Evolutionary conservation across 2,888 invertebrate species (phyloP), one percentile per base, ranked within the genome.

Genomic region (Eulithis prunata): DNA sequence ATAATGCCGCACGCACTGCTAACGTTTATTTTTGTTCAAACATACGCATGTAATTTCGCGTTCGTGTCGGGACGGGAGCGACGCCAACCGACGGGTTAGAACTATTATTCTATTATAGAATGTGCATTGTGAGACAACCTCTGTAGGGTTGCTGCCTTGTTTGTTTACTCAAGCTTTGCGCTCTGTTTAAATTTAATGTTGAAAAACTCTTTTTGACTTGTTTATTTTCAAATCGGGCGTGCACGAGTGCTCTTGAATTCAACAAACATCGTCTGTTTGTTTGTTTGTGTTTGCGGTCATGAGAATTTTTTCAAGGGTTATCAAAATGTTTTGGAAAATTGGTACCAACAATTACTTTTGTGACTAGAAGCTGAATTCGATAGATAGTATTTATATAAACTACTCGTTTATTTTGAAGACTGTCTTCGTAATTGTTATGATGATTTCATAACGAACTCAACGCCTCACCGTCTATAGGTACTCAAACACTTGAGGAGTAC

Each of bases 181-280:
- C 73, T 77, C 74, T 79, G 78, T 80, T 77, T 75, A 77, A 76
- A 76, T 83, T 81, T 59, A 53, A 59, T 82, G 79, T 85, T 82
- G 73, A 81, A 85, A 84, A 86, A 83, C 81, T 83, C 80, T 84
- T 80, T 83, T 85, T 84, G 81, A 79, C 77, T 80, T 91, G 88
- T 91, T 91, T 91, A 86, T 91, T 91, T 90, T 89, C 74, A 84
- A 87, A 85, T 81, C 75, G 81, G 74, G 83, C 84, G 85, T 83
- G 82, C 82, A 84, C 80, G 84, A 88, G 90, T 82, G 87, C 85
- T 80, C 86, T 88, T 80, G 76, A 70, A 68, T 80, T 78, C 73
- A 74, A 77, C 86, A 85, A 85, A 84, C 85, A 83, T 76, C 47
- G 53, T 43, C 2, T 53, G 53, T 53, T 82, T 88, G 82, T 87